Evolutionary conservation across 2,888 invertebrate genomes (phyloP), one percentile per base, ranked within the genome.

Genomic region (Trachelus iudaicus): DNA sequence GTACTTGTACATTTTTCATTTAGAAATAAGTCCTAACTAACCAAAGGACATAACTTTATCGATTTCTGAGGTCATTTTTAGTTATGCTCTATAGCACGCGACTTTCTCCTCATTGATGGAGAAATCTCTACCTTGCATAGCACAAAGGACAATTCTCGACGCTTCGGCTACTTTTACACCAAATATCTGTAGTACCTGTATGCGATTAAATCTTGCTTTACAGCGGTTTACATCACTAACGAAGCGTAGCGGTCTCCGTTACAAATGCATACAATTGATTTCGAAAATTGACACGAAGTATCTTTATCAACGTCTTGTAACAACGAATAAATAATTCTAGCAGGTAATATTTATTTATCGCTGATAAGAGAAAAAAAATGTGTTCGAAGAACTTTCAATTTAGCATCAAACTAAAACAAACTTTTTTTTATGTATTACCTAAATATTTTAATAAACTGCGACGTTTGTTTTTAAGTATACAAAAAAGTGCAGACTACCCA

Each of bases 91-190:
- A 23, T 56, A 23, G 56, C 23, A 15, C 34, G 71, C 34, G 75
- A 83, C 83, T 84, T 84, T 85, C 85, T 84, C 84, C 75, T 73
- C 78, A 76, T 81, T 75, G 77, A 73, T 80, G 79, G 78, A 77
- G 81, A 79, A 82, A 83, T 75, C 69, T 69, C 75, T 56, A 73
- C 33, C 31, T 9, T 23, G 23, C 56, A 23, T 56, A 56, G 56
- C 56, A 56, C 56, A 56, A 56, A 56, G 56, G 56, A 56, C 23
- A 56, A 23, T 56, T 56, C 56, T 23, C 9, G 56, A 56, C 56
- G 56, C 56, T 56, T 23, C 23, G 23, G 9, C 23, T 23, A 9
- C 56, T 23, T 56, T 56, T 56, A 9, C 56, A 23, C 23, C 3
- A 23, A 56, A 56, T 56, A 56, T 9, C 56, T 23, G 15, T 9